Conservation (phyloP, 2,113 vertebrate species). For the Grallaria varia region DNA sequence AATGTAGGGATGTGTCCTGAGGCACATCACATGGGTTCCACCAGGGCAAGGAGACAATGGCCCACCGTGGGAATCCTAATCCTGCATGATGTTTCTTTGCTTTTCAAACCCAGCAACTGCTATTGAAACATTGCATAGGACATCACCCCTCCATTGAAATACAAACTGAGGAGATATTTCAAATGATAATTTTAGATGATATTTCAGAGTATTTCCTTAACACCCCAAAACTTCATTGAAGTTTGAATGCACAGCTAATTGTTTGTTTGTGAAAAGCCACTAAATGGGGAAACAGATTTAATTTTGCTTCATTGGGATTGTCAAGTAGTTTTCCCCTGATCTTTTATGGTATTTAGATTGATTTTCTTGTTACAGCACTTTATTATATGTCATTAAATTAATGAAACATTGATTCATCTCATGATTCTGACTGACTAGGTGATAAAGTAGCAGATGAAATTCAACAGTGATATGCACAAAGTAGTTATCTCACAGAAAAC, state of each 20-base stretch:
- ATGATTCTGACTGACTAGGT: background rate
- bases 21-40: background rate
- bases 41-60: background rate
- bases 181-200: background rate
- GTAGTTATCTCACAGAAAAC: background rate
- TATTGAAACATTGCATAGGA: background rate
- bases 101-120: background rate
- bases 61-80: background rate
- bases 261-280: background rate
- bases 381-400: conserved; percentile 17
- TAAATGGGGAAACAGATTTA: background rate
- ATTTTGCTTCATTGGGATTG: background rate
- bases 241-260: background rate
- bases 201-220: background rate
- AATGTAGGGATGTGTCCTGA: background rate
- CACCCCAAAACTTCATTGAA: background rate
- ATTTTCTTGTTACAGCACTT: background rate
- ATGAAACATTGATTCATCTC: conserved; percentile 36
- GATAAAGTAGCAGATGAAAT: conserved; percentile 19
- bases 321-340: background rate
- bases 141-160: background rate
- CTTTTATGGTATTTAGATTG: background rate
- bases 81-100: background rate
- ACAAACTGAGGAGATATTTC: background rate
- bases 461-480: background rate